These are phyloP conservation scores for Nebria brevicollis DNA, from an alignment of 2,888 invertebrate species.

Conservation along the genomic window DNA sequence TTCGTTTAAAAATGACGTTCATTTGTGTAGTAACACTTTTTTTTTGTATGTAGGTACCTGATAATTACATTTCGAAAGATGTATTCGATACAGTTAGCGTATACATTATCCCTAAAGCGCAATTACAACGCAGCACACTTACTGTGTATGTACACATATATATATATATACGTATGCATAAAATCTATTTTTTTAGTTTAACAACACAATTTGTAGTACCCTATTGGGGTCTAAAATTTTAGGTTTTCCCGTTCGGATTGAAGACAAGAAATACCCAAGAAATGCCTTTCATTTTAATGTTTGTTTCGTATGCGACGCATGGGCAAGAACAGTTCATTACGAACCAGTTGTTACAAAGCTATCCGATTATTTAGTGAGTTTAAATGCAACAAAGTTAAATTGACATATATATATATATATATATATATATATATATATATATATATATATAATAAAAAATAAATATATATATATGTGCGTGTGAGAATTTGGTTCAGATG, in stretches of 20 bases:
- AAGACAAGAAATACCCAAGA: constrained; percentile 86
- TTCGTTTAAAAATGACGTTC: not conserved
- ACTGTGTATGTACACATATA: constrained; percentile 77
- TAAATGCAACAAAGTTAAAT: not conserved
- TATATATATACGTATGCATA: constrained; percentile 56
- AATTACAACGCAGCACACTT: constrained; percentile 88
- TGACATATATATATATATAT: not conserved
- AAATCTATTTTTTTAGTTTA: not conserved
- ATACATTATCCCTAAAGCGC: constrained; percentile 95
- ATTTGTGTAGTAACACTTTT: not conserved
- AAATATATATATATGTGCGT: constrained; percentile 7
- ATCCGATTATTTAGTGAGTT: constrained; percentile 84
- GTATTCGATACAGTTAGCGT: constrained; percentile 93
- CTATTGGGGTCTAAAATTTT: constrained; percentile 85
- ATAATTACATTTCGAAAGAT: constrained; percentile 91
- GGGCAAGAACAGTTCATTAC: constrained; percentile 90
- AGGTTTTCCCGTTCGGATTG: constrained; percentile 91
- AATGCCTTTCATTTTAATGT: constrained; percentile 96
- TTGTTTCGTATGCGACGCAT: constrained; percentile 92
- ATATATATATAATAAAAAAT: not conserved
- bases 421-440: not conserved
- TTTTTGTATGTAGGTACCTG: constrained; percentile 76
- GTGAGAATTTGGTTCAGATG: constrained; percentile 63
- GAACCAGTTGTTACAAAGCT: constrained; percentile 95
- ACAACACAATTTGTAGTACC: constrained; percentile 65